Base-by-base conservation (phyloP, 2,113 vertebrate genomes). In the Orientallactaga bullata region DNA sequence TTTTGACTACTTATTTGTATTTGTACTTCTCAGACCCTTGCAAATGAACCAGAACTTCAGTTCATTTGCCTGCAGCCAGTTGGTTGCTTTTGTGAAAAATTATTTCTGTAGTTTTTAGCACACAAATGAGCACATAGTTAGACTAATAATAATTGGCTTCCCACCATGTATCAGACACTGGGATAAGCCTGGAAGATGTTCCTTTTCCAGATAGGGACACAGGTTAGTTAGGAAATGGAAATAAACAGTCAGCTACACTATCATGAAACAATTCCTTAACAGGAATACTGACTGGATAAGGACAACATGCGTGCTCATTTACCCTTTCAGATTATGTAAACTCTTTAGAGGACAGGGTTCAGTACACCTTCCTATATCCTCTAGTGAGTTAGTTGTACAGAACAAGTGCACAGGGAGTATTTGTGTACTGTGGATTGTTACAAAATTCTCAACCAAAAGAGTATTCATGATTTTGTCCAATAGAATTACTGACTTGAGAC, bases 61-160 rank as follows among this genome's bases (percentile, higher is more conserved):
- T 42, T 82, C 30, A 84, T 51, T 94, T 91, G 23, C 30, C 61
- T 89, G 4, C 18, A 74, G 8, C 47, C 78, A 24, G 92, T 90
- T 82, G 93, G 24, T 90, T 42, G 6, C 6, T 78, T 93, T 28
- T 77, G 23, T 90, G 30, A 65, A 71, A 91, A 96, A 85, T 91
- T 28, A 37, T 89, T 89, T 93, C 42, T 35, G 4, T 88, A 30
- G n/a, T 82, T 80, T 88, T 90, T 77, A 92, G 35, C 7, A 55
- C 18, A 85, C 4, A 92, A 47, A 18, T 85, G 61, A 85, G 30
- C 89, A 60, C 65, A 24, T 88, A 72, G 26, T 78, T 87, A 82
- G 76, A 73, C 24, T 69, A 88, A 30, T 93, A 85, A 88, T 58
- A 90, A 55, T 91, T 94, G 35, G 87, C 23, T 91, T 21, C 51